A percentile compares a stretch with the other conserved stretches of the same genome.
Evolutionary conservation across 2,797 vertebrate species (phyloP).

Genomic region (Chanos chanos): DNA sequence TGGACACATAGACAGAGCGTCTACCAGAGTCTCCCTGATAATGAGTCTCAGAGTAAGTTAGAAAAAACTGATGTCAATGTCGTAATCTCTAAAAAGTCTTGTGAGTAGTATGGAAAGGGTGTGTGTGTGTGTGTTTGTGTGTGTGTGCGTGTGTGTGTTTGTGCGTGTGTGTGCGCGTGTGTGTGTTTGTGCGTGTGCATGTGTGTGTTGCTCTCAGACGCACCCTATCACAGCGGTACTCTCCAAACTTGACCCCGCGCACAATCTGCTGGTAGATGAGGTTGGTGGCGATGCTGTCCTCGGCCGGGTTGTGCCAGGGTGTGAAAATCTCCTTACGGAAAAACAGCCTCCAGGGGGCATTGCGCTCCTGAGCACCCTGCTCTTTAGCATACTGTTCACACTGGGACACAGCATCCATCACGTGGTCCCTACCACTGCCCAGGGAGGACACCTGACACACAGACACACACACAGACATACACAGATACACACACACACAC

Average conservation of each 20-base stretch:
- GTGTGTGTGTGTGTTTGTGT: too few species aligned
- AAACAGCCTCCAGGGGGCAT: conserved; percentile 94
- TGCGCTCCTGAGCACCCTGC: conserved; percentile 94
- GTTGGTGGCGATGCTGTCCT: conserved; percentile 89
- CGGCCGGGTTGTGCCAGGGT: conserved; percentile 85
- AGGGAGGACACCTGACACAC: conserved; percentile 85
- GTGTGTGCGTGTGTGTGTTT: too few species aligned
- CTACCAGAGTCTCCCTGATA: too few species aligned
- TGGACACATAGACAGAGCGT: too few species aligned
- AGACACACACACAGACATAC: background rate
- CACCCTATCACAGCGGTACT: conserved; percentile 94
- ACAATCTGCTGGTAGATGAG: conserved; percentile 96
- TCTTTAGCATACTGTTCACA: conserved; percentile 97
- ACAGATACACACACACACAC: background rate
- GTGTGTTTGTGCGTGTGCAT: too few species aligned
- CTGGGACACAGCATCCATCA: conserved; percentile 97
- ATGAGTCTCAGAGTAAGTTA: too few species aligned
- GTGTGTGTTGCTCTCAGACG: too few species aligned
- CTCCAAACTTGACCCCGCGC: conserved; percentile 93
- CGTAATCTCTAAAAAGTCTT: too few species aligned
- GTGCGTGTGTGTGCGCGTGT: too few species aligned
- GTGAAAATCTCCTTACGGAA: conserved; percentile 98
- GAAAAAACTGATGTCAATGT: too few species aligned
- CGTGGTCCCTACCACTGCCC: conserved; percentile 91
- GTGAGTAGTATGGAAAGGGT: too few species aligned